Base-by-base conservation (phyloP, 2,113 vertebrate species). In the Petromus typicus region DNA sequence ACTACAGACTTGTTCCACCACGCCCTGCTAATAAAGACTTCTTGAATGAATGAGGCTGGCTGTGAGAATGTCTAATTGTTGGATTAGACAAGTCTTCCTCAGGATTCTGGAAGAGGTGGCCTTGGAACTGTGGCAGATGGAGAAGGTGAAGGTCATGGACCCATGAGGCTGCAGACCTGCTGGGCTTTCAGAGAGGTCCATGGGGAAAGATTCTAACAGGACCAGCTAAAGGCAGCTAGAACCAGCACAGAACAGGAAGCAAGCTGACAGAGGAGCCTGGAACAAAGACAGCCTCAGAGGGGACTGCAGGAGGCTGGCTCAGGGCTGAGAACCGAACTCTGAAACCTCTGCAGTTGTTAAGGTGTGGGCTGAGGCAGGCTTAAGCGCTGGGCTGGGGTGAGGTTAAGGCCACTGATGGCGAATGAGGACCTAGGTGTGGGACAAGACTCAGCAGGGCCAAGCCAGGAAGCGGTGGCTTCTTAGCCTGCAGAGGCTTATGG, bases 101-200 rank as follows among this genome's bases (percentile, higher is more conserved):
- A 91, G 83, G 75, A 80, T 92, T n/a, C 22, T 89, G 59, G 90
- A 88, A 59, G 87, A 69, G 23, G 23, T 32, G 20, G 37, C 27
- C 45, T 94, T 91, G 51, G 64, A 78, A 87, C 43, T 63, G 57
- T 45, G 48, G 93, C 82, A 86, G 82, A 83, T 59, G 43, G 23
- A 63, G 54, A 51, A 11, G 8, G 59, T 57, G 63, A 82, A 79
- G 48, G 57, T 56, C 18, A 12, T 7, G 27, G 40, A 61, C 30
- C 5, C 4, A 63, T 59, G 83, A 92, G 27, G 2, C 34, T 59
- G 56, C 75, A 67, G 51, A 45, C 56, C 32, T 63, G 37, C 56
- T 91, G 40, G 45, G 34, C 22, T 57, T n/a, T 76, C 76, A 56
- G 67, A 73, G 43, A 90, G 27, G 51, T 56, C 32, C 30, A 1